These are phyloP conservation scores for Caenorhabditis angaria DNA, from an alignment of 2,888 invertebrate genomes.

Conservation along the genomic window DNA sequence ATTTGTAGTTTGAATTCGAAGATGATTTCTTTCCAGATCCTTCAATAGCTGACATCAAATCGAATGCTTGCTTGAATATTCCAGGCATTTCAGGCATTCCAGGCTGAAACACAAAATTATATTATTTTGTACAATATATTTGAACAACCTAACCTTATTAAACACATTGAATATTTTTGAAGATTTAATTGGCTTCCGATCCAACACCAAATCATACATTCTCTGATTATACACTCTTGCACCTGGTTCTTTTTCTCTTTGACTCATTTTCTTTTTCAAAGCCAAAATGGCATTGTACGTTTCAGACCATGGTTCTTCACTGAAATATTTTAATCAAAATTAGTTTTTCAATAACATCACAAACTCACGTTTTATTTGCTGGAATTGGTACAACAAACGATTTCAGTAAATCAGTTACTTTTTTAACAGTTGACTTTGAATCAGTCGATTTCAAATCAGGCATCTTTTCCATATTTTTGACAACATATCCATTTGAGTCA, in stretches of 20 bases:
- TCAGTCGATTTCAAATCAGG: slow-evolving; percentile 33
- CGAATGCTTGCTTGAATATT: slow-evolving; percentile 32
- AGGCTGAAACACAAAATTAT: too few relatives aligned
- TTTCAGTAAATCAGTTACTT: slow-evolving; percentile 31
- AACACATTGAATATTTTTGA: background rate
- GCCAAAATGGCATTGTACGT: slow-evolving; percentile 60
- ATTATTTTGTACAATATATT: background rate
- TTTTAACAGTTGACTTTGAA: slow-evolving; percentile 24
- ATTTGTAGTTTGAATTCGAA: slow-evolving; percentile 25
- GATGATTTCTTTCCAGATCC: slow-evolving; percentile 12
- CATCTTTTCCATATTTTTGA: slow-evolving; percentile 44
- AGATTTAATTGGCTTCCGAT: slow-evolving; percentile 16
- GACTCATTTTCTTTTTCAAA: slow-evolving; percentile 52
- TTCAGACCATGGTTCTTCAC: slow-evolving; percentile 50
- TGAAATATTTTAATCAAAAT: too few relatives aligned
- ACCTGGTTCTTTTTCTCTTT: slow-evolving; percentile 56
- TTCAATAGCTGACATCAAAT: slow-evolving; percentile 34
- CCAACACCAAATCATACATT: slow-evolving; percentile 66
- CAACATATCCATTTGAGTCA: slow-evolving; percentile 36
- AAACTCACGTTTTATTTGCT: too few relatives aligned
- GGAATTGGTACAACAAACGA: too few relatives aligned
- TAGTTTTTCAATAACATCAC: background rate
- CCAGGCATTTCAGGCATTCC: slow-evolving; percentile 39
- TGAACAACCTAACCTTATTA: slow-evolving; percentile 15
- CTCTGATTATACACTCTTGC: slow-evolving; percentile 63